Percentiles rank a stretch among this genome's conserved stretches.
Conservation (phyloP, 2,113 vertebrate species). For the Cyprinodon brontotheroides region DNA sequence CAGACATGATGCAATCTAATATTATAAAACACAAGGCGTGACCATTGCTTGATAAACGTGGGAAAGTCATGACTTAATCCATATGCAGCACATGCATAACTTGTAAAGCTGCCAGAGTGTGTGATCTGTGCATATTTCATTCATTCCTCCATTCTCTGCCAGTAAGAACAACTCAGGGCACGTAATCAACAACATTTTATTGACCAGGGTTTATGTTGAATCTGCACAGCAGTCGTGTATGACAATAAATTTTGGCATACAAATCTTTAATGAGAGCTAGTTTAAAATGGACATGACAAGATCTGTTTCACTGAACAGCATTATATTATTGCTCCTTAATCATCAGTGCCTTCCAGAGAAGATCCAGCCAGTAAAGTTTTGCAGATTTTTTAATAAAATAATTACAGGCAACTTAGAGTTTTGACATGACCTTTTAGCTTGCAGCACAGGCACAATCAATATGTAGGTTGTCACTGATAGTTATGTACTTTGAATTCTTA, state of each 20-base stretch:
- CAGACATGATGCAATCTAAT: slow-evolving; percentile 23
- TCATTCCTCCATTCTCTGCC: slow-evolving; percentile 3
- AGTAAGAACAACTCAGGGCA: slow-evolving; percentile 25
- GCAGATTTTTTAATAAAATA: slow-evolving; percentile 1
- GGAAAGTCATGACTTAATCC: slow-evolving; percentile 14
- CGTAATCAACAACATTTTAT: slow-evolving; percentile 20
- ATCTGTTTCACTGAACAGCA: neutral
- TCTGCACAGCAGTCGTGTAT: neutral
- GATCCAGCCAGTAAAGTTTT: slow-evolving; percentile 8
- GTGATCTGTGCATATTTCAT: slow-evolving; percentile 1
- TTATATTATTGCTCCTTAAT: neutral
- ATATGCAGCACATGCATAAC: neutral
- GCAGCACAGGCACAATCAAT: slow-evolving; percentile 13
- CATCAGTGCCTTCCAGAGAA: slow-evolving; percentile 1
- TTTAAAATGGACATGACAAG: neutral
- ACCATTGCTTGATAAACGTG: slow-evolving; percentile 3
- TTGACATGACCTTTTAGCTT: slow-evolving; percentile 12
- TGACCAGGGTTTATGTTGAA: slow-evolving; percentile 6
- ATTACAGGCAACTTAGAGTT: neutral
- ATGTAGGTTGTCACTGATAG: slow-evolving; percentile 17
- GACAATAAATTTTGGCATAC: slow-evolving; percentile 9
- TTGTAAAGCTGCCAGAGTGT: neutral
- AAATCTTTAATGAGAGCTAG: neutral
- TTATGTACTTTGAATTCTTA: slow-evolving; percentile 54
- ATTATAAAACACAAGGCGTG: slow-evolving; percentile 17